Percentiles rank a stretch among this genome's conserved stretches.
phyloP scores from a whole-genome alignment of 2,113 vertebrate genomes.

The Myrmophylax atrothorax region DNA sequence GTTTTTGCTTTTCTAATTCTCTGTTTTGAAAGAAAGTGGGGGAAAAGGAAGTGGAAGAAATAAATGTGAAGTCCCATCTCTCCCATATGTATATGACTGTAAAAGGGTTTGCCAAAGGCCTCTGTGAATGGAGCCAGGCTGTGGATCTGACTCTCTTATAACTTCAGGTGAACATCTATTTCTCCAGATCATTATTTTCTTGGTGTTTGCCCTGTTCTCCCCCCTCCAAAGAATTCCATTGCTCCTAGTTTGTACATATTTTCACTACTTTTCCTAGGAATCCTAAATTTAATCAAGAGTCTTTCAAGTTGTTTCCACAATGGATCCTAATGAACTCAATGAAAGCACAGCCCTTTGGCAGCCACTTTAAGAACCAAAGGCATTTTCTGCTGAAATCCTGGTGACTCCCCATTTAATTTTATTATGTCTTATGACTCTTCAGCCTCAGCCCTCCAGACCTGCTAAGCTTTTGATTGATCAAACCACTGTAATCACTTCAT shows the following conservation, averaged over 20 bases:
- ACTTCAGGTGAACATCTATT: not conserved
- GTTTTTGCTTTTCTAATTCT: not conserved
- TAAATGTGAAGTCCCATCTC: not conserved
- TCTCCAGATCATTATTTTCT: not conserved
- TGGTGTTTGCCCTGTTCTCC: not conserved
- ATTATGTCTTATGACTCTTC: not conserved
- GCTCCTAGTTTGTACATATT: not conserved
- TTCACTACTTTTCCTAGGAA: not conserved
- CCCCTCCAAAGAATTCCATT: not conserved
- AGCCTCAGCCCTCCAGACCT: not conserved
- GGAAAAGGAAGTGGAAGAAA: not conserved
- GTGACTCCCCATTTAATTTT: not conserved
- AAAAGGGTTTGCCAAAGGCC: not conserved
- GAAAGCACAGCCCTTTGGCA: not conserved
- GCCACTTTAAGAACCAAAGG: not conserved
- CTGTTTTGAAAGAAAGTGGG: not conserved
- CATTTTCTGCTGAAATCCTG: not conserved
- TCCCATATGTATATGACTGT: not conserved
- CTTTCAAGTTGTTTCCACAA: not conserved
- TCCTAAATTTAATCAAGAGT: not conserved
- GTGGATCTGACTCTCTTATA: not conserved
- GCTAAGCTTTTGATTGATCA: not conserved
- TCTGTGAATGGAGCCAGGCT: not conserved
- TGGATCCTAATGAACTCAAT: not conserved
- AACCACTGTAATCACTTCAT: no score